Conservation (phyloP, 2,797 vertebrate species). For the Arctocebus calabarensis region DNA sequence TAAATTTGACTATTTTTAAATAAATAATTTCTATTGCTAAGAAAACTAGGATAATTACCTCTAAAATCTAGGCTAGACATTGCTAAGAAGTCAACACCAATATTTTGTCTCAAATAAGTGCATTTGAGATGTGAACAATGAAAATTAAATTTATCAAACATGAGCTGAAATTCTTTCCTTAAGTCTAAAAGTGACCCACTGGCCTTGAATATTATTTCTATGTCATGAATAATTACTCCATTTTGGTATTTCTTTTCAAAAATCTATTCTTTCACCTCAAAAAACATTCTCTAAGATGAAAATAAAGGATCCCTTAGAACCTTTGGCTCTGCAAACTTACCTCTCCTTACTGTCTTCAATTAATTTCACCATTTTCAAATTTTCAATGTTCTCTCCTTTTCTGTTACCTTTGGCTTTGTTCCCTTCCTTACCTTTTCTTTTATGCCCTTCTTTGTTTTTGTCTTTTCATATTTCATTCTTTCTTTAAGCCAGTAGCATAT, state of each 20-base stretch:
- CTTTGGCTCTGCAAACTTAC: background rate
- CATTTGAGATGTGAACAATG: background rate
- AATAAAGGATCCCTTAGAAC: conserved; percentile 36
- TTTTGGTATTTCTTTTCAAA: conserved; percentile 21
- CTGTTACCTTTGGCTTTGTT: conserved; percentile 80
- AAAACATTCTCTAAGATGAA: conserved; percentile 47
- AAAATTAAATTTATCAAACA: conserved; percentile 66
- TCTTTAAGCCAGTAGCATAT: conserved; percentile 78
- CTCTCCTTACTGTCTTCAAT: background rate
- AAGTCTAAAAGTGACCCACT: conserved; percentile 9
- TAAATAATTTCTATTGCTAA: background rate
- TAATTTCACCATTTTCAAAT: conserved; percentile 25
- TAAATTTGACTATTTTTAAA: conserved; percentile 52
- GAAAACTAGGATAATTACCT: conserved; percentile 22
- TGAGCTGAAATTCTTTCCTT: conserved; percentile 40
- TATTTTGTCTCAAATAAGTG: conserved; percentile 44
- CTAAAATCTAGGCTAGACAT: background rate
- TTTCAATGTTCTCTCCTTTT: conserved; percentile 61
- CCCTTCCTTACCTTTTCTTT: conserved; percentile 77
- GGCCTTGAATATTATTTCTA: background rate
- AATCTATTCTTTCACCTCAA: conserved; percentile 14
- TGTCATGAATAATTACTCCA: background rate
- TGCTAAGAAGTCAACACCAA: background rate
- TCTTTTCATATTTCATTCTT: conserved; percentile 81
- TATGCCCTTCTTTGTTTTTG: conserved; percentile 79